Conservation (phyloP, 2,888 invertebrate species). For the Vesta saturnalis region DNA sequence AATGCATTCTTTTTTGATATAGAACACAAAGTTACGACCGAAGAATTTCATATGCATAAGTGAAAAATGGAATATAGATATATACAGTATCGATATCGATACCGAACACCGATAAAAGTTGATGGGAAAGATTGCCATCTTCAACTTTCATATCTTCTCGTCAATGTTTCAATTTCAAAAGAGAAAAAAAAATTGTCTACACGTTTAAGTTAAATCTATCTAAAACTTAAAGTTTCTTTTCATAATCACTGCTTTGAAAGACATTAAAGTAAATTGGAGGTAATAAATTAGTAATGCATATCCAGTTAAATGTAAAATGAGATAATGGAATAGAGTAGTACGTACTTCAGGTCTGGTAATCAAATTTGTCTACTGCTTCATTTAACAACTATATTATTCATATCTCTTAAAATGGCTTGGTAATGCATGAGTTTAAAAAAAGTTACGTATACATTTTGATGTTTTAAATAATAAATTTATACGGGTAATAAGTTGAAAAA, state of each 20-base stretch:
- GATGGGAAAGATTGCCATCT: constrained; percentile 35
- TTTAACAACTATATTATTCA: constrained; percentile 41
- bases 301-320: constrained; percentile 36
- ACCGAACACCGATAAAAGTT: constrained; percentile 33
- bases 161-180: constrained; percentile 29
- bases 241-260: not conserved
- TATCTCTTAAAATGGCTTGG: constrained; percentile 33
- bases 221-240: not conserved
- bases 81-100: constrained; percentile 29
- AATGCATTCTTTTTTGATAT: constrained; percentile 18
- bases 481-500: too few relatives aligned
- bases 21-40: constrained; percentile 25
- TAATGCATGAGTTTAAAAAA: too few relatives aligned
- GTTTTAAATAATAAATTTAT: too few relatives aligned
- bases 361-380: constrained; percentile 38
- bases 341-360: constrained; percentile 40
- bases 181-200: not conserved
- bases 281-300: constrained; percentile 38
- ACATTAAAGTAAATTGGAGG: constrained; percentile 16
- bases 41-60: constrained; percentile 27
- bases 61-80: constrained; percentile 37
- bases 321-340: constrained; percentile 39
- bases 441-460: too few relatives aligned
- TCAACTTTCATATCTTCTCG: constrained; percentile 22
- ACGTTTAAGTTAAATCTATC: not conserved